Base-by-base conservation (phyloP, 2,113 vertebrate genomes). In the Notarius quadriscutis region DNA sequence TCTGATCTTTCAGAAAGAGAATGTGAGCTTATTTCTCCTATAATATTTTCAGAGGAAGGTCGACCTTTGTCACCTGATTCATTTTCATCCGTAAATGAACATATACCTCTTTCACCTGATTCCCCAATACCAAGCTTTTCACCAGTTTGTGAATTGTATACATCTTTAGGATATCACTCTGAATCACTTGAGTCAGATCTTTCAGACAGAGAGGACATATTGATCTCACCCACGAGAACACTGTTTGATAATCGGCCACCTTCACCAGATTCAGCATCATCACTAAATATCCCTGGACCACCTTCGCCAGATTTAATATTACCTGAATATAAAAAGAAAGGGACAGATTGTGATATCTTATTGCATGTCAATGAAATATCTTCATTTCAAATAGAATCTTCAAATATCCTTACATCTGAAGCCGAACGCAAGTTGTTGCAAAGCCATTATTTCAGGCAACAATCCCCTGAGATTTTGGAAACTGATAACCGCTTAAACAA, bases 41-140 rank as follows among this genome's bases (percentile, higher is more conserved):
- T 69, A 22, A 6, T 22, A 17, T 88, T 85, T 71, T 4, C 11
- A 87, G 69, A 83, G 84, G 91, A 91, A n/a, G 80, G 72, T 4
- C 88, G 86, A 83, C 69, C 87, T 62, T 86, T 77, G 72, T 92
- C 91, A 77, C 91, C 91, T 75, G 90, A 91, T 81, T 94, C 85
- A 82, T 27, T 71, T 67, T 67, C 65, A 14, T 92, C 87, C 5
- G 30, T 89, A 7, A 88, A 60, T 86, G 78, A 92, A 48, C 12
- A 90, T 48, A 88, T 48, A 2, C 86, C 89, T 12, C 83, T 86
- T 86, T 81, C 55, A 88, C 81, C 90, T 20, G 84, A 89, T 79
- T 91, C 88, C 48, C 82, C 87, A 27, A 11, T 86, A 53, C 75
- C 86, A 71, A 25, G 51, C 41, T 84, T 81, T 67, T 78, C 27